A percentile compares a stretch with the other conserved stretches of the same genome.
Conservation (phyloP, 1,140 invertebrate species). For the Nymphalis io region DNA sequence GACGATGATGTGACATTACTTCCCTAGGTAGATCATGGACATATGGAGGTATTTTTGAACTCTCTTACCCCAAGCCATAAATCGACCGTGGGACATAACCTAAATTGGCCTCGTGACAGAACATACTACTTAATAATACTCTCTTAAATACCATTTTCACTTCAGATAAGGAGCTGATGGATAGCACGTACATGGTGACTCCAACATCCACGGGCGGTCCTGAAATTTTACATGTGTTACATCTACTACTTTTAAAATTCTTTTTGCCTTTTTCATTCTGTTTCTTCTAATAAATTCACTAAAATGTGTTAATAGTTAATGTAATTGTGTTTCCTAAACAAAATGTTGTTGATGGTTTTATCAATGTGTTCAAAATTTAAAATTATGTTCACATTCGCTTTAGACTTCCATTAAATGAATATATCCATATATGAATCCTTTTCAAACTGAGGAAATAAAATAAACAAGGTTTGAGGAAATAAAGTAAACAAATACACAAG, state of each 20-base stretch:
- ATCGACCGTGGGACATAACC: constrained; percentile 60
- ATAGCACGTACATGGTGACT: constrained; percentile 98
- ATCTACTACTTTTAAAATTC: background rate
- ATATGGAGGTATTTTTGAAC: constrained; percentile 11
- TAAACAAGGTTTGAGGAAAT: no score
- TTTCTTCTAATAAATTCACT: background rate
- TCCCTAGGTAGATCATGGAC: constrained; percentile 59
- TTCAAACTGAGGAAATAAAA: no score
- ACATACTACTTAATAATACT: constrained; percentile 61
- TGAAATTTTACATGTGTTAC: constrained; percentile 82
- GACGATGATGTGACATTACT: constrained; percentile 62
- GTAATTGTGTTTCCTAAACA: no score
- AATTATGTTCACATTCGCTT: no score
- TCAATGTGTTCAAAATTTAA: no score
- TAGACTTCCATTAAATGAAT: no score
- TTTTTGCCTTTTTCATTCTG: constrained; percentile 9
- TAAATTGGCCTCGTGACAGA: constrained; percentile 47
- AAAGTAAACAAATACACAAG: no score
- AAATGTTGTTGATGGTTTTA: no score
- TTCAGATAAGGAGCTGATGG: constrained; percentile 99
- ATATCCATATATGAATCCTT: no score
- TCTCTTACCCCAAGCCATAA: constrained; percentile 25
- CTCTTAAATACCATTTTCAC: constrained; percentile 94
- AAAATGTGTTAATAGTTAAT: no score
- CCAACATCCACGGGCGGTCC: constrained; percentile 97